Conservation (phyloP, 2,797 vertebrate species). For the Falco berigora region DNA sequence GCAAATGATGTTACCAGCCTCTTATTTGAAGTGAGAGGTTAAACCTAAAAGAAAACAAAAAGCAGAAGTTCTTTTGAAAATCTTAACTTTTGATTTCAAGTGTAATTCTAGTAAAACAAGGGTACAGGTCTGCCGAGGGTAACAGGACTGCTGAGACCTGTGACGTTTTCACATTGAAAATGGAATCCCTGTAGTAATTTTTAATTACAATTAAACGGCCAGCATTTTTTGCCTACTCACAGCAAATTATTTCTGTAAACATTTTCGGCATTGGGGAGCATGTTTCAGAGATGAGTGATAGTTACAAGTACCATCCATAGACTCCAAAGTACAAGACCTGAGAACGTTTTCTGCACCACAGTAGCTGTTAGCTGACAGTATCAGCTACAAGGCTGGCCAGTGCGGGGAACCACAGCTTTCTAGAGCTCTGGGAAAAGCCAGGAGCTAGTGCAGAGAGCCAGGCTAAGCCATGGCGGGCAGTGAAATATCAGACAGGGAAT, state of each 20-base stretch:
- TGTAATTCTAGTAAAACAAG: neutral
- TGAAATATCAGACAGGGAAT: neutral
- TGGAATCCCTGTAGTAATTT: neutral
- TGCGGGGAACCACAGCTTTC: neutral
- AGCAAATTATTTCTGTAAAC: neutral
- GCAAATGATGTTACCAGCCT: neutral
- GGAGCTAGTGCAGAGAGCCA: neutral
- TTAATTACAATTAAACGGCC: neutral
- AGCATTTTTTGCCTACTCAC: neutral
- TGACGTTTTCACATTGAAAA: neutral
- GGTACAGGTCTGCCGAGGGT: neutral
- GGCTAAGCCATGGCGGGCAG: neutral
- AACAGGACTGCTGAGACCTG: neutral
- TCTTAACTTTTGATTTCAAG: neutral
- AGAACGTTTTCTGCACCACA: neutral
- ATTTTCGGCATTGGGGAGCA: neutral
- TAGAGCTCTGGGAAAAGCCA: neutral
- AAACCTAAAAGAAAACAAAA: neutral
- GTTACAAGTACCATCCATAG: neutral
- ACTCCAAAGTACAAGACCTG: neutral
- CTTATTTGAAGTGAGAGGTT: neutral
- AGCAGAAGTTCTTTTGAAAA: neutral
- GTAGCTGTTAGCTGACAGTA: neutral
- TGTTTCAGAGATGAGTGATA: neutral
- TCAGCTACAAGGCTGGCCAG: neutral